Percentiles rank a stretch among this genome's conserved stretches.
phyloP scores from a whole-genome alignment of 2,888 invertebrate genomes.

The Erebia aethiops region DNA sequence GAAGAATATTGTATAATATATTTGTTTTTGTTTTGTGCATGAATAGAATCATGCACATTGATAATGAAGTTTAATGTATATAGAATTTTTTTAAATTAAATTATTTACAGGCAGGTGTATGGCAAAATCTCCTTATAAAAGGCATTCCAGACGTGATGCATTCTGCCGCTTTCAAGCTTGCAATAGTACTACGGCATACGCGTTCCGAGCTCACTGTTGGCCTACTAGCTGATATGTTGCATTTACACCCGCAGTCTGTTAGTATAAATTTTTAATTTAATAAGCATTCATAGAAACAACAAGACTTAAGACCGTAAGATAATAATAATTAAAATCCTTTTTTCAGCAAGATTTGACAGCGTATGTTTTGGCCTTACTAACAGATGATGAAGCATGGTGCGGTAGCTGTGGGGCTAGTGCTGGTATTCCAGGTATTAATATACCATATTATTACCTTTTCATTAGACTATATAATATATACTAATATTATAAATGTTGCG shows the following conservation, averaged over 20 bases:
- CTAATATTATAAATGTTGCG: too few species aligned
- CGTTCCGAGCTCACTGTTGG: conserved; percentile 62
- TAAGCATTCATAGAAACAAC: too few species aligned
- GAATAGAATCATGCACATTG: too few species aligned
- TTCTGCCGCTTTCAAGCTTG: conserved; percentile 73
- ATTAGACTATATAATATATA: too few species aligned
- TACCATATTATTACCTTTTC: too few species aligned
- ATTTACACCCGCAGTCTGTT: conserved; percentile 67
- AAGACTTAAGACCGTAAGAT: background rate
- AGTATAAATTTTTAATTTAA: conserved; percentile 42
- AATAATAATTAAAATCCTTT: background rate
- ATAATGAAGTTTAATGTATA: too few species aligned
- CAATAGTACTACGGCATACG: conserved; percentile 71
- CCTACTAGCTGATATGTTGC: conserved; percentile 63
- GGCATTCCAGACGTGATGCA: conserved; percentile 69
- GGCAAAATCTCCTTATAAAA: conserved; percentile 63
- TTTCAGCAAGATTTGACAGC: conserved; percentile 70
- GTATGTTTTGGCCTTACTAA: conserved; percentile 70
- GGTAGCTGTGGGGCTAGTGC: conserved; percentile 50
- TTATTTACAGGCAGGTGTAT: conserved; percentile 65
- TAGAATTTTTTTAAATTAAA: background rate
- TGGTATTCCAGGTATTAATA: conserved; percentile 21
- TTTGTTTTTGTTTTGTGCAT: too few species aligned
- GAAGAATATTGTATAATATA: too few species aligned
- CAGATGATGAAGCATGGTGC: conserved; percentile 69